These are phyloP conservation scores for Trematomus bernacchii DNA, from an alignment of 2,797 vertebrate species.

Conservation along the genomic window DNA sequence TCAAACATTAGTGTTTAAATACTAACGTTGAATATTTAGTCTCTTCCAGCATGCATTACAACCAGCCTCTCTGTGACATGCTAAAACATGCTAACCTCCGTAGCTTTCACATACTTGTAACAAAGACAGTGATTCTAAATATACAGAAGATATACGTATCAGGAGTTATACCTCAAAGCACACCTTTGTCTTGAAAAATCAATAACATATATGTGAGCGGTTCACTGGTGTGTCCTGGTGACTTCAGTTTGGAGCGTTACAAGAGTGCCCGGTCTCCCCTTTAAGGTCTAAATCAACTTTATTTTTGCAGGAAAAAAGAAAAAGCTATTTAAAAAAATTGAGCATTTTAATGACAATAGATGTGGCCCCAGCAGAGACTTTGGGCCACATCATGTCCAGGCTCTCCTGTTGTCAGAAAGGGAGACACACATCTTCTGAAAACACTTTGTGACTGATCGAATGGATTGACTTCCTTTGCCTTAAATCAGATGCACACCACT, in stretches of 20 bases:
- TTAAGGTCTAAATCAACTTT: slow-evolving; percentile 83
- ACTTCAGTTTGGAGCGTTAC: slow-evolving; percentile 34
- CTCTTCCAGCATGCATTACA: neutral
- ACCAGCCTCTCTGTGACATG: neutral
- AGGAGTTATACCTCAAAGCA: slow-evolving; percentile 38
- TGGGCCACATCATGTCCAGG: slow-evolving; percentile 61
- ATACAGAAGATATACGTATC: neutral
- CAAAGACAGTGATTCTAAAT: neutral
- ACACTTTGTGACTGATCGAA: slow-evolving; percentile 70
- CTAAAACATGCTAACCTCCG: neutral
- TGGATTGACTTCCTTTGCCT: slow-evolving; percentile 81
- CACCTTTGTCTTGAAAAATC: slow-evolving; percentile 27
- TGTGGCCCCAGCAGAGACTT: slow-evolving; percentile 46
- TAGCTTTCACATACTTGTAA: neutral
- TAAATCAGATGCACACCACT: slow-evolving; percentile 81
- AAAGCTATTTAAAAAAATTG: slow-evolving; percentile 85
- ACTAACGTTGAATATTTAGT: neutral
- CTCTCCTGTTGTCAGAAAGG: slow-evolving; percentile 55
- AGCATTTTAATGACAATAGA: slow-evolving; percentile 68
- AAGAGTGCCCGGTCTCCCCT: slow-evolving; percentile 42
- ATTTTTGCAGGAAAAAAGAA: slow-evolving; percentile 88
- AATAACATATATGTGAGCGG: slow-evolving; percentile 12
- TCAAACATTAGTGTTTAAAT: too few species aligned
- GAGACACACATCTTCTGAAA: slow-evolving; percentile 63
- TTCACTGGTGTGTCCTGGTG: slow-evolving; percentile 15